phyloP scores from a whole-genome alignment of 2,113 vertebrate genomes.

The Sardina pilchardus region DNA sequence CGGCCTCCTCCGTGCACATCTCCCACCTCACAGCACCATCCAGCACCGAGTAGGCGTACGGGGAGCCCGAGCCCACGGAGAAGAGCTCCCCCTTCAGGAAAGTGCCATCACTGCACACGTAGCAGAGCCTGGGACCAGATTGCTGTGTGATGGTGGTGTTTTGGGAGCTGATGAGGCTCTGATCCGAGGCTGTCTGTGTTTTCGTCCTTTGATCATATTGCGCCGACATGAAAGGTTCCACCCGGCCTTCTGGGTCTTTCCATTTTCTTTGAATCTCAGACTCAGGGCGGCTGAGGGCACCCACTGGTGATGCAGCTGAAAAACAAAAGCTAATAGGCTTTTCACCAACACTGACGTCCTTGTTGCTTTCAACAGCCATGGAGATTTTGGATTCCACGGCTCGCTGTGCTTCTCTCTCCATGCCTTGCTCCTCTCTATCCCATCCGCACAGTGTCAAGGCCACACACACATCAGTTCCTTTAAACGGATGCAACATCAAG shows the following conservation, averaged over 20 bases:
- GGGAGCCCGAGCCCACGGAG: conserved; percentile 85
- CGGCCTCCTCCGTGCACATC: conserved; percentile 73
- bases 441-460: conserved; percentile 81
- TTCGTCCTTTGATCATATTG: background rate
- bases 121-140: conserved; percentile 75
- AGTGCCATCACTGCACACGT: conserved; percentile 83
- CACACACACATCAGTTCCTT: conserved; percentile 79
- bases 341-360: background rate
- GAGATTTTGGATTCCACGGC: background rate
- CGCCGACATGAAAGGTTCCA: background rate
- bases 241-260: background rate
- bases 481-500: conserved; percentile 73
- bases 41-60: conserved; percentile 81
- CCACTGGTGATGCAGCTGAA: background rate
- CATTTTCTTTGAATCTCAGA: background rate
- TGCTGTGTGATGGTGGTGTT: background rate
- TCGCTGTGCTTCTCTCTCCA: conserved; percentile 18
- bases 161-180: background rate
- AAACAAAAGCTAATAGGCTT: background rate
- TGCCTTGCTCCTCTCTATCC: conserved; percentile 57
- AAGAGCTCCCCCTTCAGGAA: conserved; percentile 75
- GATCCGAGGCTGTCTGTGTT: conserved; percentile 12
- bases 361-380: background rate
- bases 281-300: background rate
- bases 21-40: conserved; percentile 74